Percentiles rank a stretch among this genome's conserved stretches.
These are phyloP conservation scores for Stegodyphus mimosarum DNA, from an alignment of 1,140 invertebrate species.

Conservation along the genomic window DNA sequence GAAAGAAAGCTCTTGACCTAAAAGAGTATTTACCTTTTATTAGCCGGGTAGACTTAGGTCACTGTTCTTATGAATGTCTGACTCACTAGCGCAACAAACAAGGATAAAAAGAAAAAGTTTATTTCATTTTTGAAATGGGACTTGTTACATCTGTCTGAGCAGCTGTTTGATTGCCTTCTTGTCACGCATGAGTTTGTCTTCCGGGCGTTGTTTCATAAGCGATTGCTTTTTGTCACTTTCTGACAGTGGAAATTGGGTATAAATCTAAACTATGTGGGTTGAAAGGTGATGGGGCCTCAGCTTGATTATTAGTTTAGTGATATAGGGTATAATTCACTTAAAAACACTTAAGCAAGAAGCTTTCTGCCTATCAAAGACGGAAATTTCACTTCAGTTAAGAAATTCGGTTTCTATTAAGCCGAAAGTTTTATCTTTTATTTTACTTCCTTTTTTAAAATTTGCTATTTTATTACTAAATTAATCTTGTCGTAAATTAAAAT, in stretches of 20 bases:
- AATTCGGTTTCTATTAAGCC: no score
- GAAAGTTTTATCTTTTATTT: no score
- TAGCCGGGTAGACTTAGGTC: not conserved
- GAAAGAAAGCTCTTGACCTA: not conserved
- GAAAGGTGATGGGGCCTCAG: no score
- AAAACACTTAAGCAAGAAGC: no score
- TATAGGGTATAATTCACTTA: no score
- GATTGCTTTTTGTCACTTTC: constrained; percentile 46
- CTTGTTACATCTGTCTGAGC: constrained; percentile 53
- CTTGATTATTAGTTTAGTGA: no score
- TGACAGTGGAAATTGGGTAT: constrained; percentile 42
- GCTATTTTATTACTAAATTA: no score
- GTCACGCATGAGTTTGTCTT: constrained; percentile 53
- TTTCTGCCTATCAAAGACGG: no score
- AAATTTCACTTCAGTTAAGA: no score
- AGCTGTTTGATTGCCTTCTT: constrained; percentile 44
- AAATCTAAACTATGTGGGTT: no score
- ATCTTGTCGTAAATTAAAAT: no score
- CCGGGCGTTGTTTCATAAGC: constrained; percentile 42
- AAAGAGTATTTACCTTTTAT: not conserved
- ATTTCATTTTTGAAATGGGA: constrained; percentile 42
- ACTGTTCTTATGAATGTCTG: not conserved
- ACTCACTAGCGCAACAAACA: not conserved
- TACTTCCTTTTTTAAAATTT: no score
- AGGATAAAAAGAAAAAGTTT: constrained; percentile 14